These are phyloP conservation scores for Pecten maximus DNA, from an alignment of 2,888 invertebrate genomes.

Conservation along the genomic window DNA sequence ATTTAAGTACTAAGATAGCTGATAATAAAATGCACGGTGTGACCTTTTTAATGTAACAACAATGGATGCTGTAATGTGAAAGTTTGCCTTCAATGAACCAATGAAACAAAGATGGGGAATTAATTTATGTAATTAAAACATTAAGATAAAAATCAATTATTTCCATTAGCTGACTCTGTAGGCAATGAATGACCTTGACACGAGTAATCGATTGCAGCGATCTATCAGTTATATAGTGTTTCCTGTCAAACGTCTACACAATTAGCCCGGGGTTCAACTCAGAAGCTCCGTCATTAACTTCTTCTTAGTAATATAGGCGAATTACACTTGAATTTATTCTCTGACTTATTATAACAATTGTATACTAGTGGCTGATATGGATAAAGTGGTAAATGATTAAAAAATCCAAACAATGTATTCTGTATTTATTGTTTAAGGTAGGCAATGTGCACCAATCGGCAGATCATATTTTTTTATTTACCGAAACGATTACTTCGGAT, in stretches of 20 bases:
- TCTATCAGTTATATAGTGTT: not conserved
- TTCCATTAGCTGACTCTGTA: constrained; percentile 23
- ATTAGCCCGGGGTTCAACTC: not conserved
- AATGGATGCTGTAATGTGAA: not conserved
- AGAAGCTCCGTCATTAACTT: not conserved
- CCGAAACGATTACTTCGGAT: no score
- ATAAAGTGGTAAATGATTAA: no score
- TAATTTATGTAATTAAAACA: constrained; percentile 32
- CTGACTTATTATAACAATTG: no score
- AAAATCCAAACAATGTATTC: no score
- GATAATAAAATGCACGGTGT: constrained; percentile 15
- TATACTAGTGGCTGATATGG: no score
- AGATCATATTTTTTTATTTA: no score
- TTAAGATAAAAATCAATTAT: constrained; percentile 29
- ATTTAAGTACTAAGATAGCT: not conserved
- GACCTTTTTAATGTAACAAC: not conserved
- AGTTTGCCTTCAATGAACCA: not conserved
- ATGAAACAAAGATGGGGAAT: not conserved
- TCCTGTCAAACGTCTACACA: not conserved
- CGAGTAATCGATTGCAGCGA: not conserved
- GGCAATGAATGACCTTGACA: not conserved
- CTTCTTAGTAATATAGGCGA: not conserved
- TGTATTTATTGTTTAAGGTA: no score
- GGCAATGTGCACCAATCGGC: no score
- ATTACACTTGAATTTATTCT: no score